Evolutionary conservation across 2,113 vertebrate species (phyloP).

Genomic region (Amphiprion percula): DNA sequence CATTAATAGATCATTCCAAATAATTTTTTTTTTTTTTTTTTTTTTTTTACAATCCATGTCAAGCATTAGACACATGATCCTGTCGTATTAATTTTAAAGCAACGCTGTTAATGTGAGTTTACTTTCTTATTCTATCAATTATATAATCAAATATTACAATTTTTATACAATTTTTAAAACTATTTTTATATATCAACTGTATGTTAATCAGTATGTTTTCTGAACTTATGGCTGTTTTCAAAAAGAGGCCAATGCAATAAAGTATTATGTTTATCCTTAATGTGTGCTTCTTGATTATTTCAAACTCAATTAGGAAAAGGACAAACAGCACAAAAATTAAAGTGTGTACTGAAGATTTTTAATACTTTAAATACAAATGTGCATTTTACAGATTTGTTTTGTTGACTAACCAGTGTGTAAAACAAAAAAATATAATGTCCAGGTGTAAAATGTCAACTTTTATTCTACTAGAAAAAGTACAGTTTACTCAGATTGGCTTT

Average conservation of each 20-base stretch:
- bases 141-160: slow-evolving; percentile 50
- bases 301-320: neutral
- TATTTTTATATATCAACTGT: slow-evolving; percentile 75
- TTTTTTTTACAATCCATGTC: slow-evolving; percentile 11
- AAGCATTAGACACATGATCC: neutral
- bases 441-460: neutral
- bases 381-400: slow-evolving; percentile 6
- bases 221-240: slow-evolving; percentile 27
- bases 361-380: slow-evolving; percentile 52
- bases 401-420: neutral
- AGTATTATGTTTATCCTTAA: slow-evolving; percentile 30
- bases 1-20: slow-evolving; percentile 19
- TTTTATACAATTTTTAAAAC: slow-evolving; percentile 64
- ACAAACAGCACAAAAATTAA: neutral
- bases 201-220: slow-evolving; percentile 47
- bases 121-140: slow-evolving; percentile 48
- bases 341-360: neutral
- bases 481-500: neutral
- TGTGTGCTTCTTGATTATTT: slow-evolving; percentile 4
- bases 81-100: neutral
- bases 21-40: neutral
- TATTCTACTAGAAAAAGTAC: neutral
- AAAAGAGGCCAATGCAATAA: slow-evolving; percentile 71
- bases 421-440: neutral
- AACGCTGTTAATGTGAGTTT: slow-evolving; percentile 11